Evolutionary conservation across 2,113 vertebrate species (phyloP).

Genomic region (Podilymbus podiceps): DNA sequence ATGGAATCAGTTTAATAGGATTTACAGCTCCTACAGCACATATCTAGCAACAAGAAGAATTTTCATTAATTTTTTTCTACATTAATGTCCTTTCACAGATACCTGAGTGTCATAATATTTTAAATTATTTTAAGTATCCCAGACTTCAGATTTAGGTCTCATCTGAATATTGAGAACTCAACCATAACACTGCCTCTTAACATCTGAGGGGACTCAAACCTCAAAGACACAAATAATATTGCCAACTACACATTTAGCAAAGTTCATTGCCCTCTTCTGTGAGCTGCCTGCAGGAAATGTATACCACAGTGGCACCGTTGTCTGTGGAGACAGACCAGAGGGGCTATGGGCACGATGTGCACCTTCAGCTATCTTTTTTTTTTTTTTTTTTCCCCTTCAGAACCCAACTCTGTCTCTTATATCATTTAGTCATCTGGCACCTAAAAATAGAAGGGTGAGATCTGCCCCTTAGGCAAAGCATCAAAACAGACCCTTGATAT

Average conservation of each 20-base stretch:
- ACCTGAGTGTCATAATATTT: neutral
- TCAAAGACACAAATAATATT: neutral
- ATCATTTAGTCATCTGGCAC: neutral
- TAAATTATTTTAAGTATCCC: neutral
- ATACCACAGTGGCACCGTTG: neutral
- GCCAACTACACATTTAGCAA: neutral
- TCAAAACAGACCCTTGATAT: neutral
- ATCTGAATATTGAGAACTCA: neutral
- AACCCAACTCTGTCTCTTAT: neutral
- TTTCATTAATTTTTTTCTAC: neutral
- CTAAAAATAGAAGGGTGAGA: neutral
- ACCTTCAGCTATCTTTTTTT: neutral
- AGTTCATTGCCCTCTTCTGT: neutral
- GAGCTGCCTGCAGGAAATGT: neutral
- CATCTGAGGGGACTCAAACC: neutral
- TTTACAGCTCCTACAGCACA: neutral
- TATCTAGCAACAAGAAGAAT: neutral
- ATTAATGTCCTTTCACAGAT: neutral
- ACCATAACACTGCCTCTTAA: neutral
- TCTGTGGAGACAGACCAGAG: neutral
- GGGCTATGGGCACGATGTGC: neutral
- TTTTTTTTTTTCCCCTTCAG: neutral
- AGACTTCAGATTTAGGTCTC: neutral
- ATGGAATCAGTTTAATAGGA: neutral
- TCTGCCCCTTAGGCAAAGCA: neutral